Conservation (phyloP, 37 sponge, comb jelly and placozoan genomes). For the Axinella damicornis region DNA sequence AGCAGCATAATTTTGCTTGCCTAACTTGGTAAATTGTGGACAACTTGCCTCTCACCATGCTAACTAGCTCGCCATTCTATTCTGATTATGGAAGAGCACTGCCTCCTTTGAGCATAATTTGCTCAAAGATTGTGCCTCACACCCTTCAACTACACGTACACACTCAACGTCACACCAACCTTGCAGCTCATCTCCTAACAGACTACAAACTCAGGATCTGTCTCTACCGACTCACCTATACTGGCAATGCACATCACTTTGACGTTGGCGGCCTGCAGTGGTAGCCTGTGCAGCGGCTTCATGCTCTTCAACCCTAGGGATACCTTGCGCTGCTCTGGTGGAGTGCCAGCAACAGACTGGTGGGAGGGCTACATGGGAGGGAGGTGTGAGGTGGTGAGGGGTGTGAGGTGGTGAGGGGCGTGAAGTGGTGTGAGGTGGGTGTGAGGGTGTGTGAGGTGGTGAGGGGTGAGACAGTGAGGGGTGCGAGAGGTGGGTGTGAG, state of each 20-base stretch:
- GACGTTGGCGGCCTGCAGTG: constrained; percentile 32
- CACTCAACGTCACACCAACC: too few species aligned
- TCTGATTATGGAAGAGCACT: too few species aligned
- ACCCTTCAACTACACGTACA: too few species aligned
- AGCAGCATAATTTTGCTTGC: too few species aligned
- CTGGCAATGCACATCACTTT: constrained; percentile 43
- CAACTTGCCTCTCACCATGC: too few species aligned
- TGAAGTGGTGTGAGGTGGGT: neutral
- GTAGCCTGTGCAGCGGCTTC: constrained; percentile 38
- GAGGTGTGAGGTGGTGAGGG: neutral
- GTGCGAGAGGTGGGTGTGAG: neutral
- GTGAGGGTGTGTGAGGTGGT: neutral
- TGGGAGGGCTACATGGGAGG: neutral
- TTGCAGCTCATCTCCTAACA: too few species aligned
- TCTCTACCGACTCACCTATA: constrained; percentile 15
- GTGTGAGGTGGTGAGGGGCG: neutral
- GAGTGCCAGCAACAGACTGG: neutral
- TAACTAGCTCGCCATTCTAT: too few species aligned
- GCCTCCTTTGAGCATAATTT: too few species aligned
- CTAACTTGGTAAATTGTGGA: too few species aligned
- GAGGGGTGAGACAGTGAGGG: neutral
- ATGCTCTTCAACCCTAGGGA: neutral
- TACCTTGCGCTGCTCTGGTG: neutral
- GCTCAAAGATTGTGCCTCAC: too few species aligned
- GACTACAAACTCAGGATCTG: too few species aligned